A percentile compares a stretch with the other conserved stretches of the same genome.
phyloP scores from a whole-genome alignment of 2,888 invertebrate genomes.

The Chymomyza amoena region DNA sequence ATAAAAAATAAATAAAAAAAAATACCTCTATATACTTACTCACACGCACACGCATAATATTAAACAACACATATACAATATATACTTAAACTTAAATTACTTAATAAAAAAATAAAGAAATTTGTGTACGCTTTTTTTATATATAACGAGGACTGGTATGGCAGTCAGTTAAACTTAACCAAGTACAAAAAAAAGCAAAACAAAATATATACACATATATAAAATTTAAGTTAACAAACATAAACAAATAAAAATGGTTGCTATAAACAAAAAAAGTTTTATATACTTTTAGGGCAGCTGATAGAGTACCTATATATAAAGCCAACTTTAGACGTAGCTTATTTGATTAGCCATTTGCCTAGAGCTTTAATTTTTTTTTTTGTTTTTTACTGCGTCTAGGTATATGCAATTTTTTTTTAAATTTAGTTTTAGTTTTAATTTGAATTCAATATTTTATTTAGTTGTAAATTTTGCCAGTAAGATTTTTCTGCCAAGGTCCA shows the following conservation, averaged over 20 bases:
- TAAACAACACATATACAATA: neutral
- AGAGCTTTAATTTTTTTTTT: neutral
- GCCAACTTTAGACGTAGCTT: neutral
- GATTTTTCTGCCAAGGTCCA: slow-evolving; percentile 61
- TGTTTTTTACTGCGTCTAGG: slow-evolving; percentile 5
- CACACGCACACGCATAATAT: neutral
- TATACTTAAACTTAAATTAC: neutral
- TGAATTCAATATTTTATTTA: slow-evolving; percentile 35
- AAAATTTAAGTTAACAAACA: neutral
- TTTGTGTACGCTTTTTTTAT: slow-evolving; percentile 27
- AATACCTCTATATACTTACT: neutral
- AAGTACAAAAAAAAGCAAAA: slow-evolving; percentile 12
- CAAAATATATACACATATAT: neutral
- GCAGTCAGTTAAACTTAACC: slow-evolving; percentile 35
- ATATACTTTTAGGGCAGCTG: neutral
- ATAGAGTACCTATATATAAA: neutral
- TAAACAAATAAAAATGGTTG: neutral
- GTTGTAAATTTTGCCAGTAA: slow-evolving; percentile 47
- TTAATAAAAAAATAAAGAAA: neutral
- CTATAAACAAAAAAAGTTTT: neutral
- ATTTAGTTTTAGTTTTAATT: slow-evolving; percentile 10
- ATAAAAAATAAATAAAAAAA: neutral
- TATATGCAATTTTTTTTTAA: neutral
- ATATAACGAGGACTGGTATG: slow-evolving; percentile 50
- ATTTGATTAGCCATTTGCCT: neutral